Conservation (phyloP, 2,888 invertebrate genomes). For the Orchesellides sinensis region DNA sequence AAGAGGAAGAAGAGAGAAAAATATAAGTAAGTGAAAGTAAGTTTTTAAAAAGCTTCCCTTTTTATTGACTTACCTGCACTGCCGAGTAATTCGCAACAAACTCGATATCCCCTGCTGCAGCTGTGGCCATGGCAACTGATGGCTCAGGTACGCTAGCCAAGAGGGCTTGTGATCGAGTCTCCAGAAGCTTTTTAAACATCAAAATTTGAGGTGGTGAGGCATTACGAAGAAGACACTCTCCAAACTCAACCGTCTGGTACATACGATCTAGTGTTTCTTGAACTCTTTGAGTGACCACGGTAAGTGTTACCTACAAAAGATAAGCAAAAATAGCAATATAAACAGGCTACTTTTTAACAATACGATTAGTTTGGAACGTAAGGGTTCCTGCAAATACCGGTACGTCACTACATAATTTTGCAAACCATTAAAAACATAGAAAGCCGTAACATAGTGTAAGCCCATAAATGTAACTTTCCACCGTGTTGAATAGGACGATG, state of each 20-base stretch:
- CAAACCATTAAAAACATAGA: neutral
- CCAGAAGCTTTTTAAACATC: conserved; percentile 95
- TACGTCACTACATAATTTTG: neutral
- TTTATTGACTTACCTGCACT: conserved; percentile 82
- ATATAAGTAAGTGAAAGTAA: neutral
- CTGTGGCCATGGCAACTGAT: conserved; percentile 81
- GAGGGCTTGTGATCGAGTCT: conserved; percentile 90
- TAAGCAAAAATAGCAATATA: neutral
- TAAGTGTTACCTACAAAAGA: conserved; percentile 81
- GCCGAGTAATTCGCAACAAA: conserved; percentile 98
- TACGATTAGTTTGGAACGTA: too few relatives aligned
- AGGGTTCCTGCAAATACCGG: too few relatives aligned
- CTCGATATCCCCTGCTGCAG: conserved; percentile 92
- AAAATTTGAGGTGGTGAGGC: conserved; percentile 93
- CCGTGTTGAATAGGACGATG: too few relatives aligned
- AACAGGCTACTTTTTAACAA: too few relatives aligned
- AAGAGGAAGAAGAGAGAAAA: conserved; percentile 7
- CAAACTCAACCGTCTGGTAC: conserved; percentile 93
- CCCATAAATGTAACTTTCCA: too few relatives aligned
- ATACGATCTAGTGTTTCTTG: conserved; percentile 95
- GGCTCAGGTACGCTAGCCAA: conserved; percentile 89
- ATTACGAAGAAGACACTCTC: conserved; percentile 93
- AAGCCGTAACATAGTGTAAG: too few relatives aligned
- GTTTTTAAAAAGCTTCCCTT: conserved; percentile 72
- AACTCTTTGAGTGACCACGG: conserved; percentile 92